A percentile compares a stretch with the other conserved stretches of the same genome.
Evolutionary conservation across 2,113 vertebrate genomes (phyloP).

Genomic region (Sterrhoptilus dennistouni): DNA sequence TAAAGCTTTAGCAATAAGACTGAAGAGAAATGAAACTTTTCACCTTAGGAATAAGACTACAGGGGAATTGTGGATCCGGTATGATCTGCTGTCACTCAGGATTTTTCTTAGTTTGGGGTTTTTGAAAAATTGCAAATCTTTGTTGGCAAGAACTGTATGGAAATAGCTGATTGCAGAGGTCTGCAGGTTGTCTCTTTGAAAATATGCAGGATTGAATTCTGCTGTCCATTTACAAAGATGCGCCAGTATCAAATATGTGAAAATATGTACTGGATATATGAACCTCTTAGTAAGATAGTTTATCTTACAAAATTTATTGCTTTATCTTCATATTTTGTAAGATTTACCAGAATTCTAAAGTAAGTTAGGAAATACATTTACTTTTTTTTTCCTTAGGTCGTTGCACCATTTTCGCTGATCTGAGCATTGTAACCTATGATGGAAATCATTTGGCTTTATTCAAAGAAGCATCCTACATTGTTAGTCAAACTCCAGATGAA

Average conservation of each 20-base stretch:
- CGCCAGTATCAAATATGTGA: neutral
- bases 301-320: neutral
- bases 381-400: constrained; percentile 77
- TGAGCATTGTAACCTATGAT: constrained; percentile 92
- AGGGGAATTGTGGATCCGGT: neutral
- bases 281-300: neutral
- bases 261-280: neutral
- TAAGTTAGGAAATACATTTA: neutral
- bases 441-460: constrained; percentile 85
- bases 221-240: neutral
- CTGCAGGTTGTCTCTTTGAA: neutral
- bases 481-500: constrained; percentile 85
- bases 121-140: neutral
- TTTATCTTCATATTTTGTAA: neutral
- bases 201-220: neutral
- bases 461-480: constrained; percentile 89
- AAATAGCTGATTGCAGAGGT: neutral
- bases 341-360: neutral
- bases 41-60: neutral
- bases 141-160: neutral
- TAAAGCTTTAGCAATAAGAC: neutral
- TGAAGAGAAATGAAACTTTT: neutral
- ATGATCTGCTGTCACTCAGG: no score
- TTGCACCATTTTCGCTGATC: constrained; percentile 92
- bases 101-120: neutral